Evolutionary conservation across 1,140 invertebrate genomes (phyloP).

Genomic region (Drosophila lacertosa): DNA sequence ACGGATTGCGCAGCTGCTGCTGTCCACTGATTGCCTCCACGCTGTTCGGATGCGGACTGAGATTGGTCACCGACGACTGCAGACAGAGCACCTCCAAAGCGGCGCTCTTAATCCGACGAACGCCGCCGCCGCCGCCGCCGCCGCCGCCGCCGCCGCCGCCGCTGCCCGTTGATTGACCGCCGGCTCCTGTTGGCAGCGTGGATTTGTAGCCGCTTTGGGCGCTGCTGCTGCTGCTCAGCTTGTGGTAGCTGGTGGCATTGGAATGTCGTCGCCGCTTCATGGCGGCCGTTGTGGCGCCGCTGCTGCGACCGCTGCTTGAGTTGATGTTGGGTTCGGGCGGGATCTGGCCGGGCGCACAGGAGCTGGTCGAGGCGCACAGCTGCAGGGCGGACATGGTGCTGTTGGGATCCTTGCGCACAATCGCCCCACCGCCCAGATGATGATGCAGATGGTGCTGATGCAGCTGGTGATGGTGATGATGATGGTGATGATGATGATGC

Average conservation of each 20-base stretch:
- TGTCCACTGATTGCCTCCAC: conserved; percentile 88
- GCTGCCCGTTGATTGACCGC: conserved; percentile 6
- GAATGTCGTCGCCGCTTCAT: conserved; percentile 86
- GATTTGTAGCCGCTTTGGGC: conserved; percentile 45
- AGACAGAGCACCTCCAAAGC: conserved; percentile 88
- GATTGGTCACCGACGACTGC: conserved; percentile 86
- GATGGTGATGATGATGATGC: conserved; percentile 55
- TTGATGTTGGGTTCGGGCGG: neutral
- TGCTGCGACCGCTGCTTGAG: conserved; percentile 8
- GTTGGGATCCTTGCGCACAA: conserved; percentile 86
- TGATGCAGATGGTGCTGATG: conserved; percentile 46
- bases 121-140: conserved; percentile 53
- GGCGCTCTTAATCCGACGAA: conserved; percentile 88
- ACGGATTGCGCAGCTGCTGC: conserved; percentile 86
- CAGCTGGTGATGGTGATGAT: conserved; percentile 38
- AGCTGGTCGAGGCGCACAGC: conserved; percentile 55
- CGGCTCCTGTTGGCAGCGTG: conserved; percentile 23
- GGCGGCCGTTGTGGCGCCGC: conserved; percentile 50
- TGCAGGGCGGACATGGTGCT: conserved; percentile 87
- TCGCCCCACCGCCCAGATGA: conserved; percentile 45
- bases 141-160: conserved; percentile 44
- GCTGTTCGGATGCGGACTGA: conserved; percentile 88
- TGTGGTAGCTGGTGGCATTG: conserved; percentile 85
- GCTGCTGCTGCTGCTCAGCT: conserved; percentile 28
- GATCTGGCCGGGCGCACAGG: neutral